Conservation (phyloP, 2,113 vertebrate genomes). For the Herpailurus yagouaroundi region DNA sequence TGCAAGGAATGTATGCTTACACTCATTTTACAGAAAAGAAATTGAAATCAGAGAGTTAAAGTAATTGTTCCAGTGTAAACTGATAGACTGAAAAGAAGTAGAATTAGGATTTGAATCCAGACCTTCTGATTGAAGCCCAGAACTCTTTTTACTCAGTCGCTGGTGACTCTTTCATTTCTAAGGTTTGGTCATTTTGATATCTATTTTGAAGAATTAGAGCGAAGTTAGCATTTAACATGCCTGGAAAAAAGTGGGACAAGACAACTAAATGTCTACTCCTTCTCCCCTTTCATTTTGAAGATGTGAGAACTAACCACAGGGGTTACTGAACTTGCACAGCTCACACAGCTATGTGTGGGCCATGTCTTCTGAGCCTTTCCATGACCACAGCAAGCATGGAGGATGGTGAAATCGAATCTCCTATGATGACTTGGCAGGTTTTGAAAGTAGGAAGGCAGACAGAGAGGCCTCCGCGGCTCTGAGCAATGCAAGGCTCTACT, state of each 20-base stretch:
- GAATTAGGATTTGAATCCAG: neutral
- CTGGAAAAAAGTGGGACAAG: neutral
- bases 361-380: neutral
- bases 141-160: neutral
- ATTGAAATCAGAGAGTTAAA: neutral
- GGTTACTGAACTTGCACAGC: neutral
- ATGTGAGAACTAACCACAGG: neutral
- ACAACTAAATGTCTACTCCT: neutral
- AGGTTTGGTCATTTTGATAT: neutral
- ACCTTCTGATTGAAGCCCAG: neutral
- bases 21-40: neutral
- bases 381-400: neutral
- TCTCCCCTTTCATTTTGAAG: neutral
- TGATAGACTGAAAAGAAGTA: neutral
- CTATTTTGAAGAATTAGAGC: neutral
- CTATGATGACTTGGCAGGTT: neutral
- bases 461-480: neutral
- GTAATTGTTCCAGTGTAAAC: neutral
- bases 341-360: neutral
- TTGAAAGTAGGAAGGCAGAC: neutral
- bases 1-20: neutral
- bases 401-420: neutral
- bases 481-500: neutral
- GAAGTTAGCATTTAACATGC: neutral
- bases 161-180: neutral